phyloP scores from a whole-genome alignment of 2,113 vertebrate genomes.

The Jaculus jaculus region DNA sequence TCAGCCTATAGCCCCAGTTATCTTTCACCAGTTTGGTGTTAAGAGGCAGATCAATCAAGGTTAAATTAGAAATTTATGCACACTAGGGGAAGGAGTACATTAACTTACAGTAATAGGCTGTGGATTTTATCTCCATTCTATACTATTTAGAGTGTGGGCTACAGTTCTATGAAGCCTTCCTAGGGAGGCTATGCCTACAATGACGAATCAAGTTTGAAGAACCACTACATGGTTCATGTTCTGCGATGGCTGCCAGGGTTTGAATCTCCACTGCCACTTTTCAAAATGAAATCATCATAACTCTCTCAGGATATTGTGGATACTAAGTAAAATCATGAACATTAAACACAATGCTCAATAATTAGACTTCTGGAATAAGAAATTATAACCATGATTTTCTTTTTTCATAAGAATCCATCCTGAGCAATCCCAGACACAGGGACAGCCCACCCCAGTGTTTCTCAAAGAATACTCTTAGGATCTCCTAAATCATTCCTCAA shows the following conservation, averaged over 20 bases:
- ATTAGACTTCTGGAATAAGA: neutral
- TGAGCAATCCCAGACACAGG: neutral
- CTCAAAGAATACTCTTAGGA: neutral
- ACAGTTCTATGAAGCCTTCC: neutral
- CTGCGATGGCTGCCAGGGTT: neutral
- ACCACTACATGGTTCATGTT: neutral
- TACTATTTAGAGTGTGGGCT: neutral
- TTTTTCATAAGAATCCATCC: conserved; percentile 27
- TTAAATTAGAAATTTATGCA: neutral
- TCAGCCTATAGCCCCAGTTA: neutral
- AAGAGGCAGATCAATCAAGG: neutral
- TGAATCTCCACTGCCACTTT: neutral
- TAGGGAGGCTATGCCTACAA: neutral
- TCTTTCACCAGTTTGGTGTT: neutral
- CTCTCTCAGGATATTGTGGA: neutral
- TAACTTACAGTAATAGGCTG: neutral
- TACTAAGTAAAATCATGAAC: neutral
- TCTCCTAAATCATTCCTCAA: neutral
- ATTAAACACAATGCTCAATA: neutral
- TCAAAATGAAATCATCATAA: neutral
- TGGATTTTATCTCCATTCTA: neutral
- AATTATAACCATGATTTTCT: neutral
- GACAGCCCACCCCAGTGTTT: neutral
- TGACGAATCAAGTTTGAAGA: neutral
- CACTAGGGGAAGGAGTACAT: neutral